A percentile compares a stretch with the other conserved stretches of the same genome.
phyloP scores from a whole-genome alignment of 2,888 invertebrate species.

The Cheilosia variabilis region DNA sequence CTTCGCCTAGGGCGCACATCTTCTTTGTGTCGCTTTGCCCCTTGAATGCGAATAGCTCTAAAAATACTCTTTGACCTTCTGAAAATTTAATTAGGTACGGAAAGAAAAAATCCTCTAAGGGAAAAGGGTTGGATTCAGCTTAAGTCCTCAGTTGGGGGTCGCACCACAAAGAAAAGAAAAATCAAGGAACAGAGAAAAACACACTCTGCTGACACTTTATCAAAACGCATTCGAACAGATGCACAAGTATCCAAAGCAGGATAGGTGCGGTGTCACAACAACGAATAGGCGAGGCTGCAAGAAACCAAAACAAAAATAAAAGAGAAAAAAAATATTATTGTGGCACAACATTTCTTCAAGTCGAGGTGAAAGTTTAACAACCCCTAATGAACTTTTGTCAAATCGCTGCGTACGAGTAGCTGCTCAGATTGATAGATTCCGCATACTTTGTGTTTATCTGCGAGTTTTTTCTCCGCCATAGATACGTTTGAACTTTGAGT shows the following conservation, averaged over 20 bases:
- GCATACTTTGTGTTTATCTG: constrained; percentile 36
- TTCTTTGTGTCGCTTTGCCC: too few relatives aligned
- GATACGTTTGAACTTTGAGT: constrained; percentile 43
- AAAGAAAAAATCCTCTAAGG: background rate
- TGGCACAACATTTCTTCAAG: constrained; percentile 53
- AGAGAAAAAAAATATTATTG: constrained; percentile 34
- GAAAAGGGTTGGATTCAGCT: background rate
- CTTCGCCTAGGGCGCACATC: background rate
- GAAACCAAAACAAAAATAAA: too few relatives aligned
- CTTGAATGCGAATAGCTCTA: too few relatives aligned
- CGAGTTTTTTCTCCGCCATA: constrained; percentile 17
- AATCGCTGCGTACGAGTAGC: constrained; percentile 46
- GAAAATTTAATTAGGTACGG: constrained; percentile 35
- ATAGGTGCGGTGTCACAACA: constrained; percentile 11
- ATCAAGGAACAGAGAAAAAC: background rate
- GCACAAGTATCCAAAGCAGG: constrained; percentile 43
- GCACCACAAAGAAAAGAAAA: constrained; percentile 2
- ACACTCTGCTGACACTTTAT: constrained; percentile 21
- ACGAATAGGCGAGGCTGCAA: constrained; percentile 55
- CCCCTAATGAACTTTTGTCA: constrained; percentile 73
- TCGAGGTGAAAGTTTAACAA: constrained; percentile 73
- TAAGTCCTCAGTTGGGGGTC: background rate
- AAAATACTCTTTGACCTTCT: constrained; percentile 32
- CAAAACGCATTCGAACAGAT: constrained; percentile 57
- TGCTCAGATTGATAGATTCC: constrained; percentile 43